These are phyloP conservation scores for Pollachius pollachius DNA, from an alignment of 2,113 vertebrate genomes.

Conservation along the genomic window DNA sequence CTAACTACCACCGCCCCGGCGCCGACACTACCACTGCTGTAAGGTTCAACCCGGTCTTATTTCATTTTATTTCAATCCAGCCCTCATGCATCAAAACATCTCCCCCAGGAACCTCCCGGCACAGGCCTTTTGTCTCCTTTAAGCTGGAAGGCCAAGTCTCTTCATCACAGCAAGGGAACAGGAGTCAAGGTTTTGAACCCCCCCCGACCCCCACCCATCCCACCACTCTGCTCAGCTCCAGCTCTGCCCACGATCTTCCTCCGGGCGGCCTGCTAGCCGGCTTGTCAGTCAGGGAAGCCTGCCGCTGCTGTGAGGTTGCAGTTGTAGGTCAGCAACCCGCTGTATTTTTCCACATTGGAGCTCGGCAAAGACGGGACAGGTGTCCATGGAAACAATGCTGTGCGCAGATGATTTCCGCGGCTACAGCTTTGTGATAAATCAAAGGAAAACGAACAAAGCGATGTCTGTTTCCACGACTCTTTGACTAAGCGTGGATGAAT, in stretches of 20 bases:
- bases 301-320: conserved; percentile 57
- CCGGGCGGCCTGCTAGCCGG: conserved; percentile 50
- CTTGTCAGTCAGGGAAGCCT: conserved; percentile 64
- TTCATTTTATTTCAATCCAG: conserved; percentile 64
- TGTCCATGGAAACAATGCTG: conserved; percentile 72
- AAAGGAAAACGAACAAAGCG: background rate
- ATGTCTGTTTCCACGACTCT: conserved; percentile 23
- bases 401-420: conserved; percentile 56
- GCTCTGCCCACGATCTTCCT: conserved; percentile 55
- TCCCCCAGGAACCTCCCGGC: conserved; percentile 64
- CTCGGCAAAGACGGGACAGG: conserved; percentile 65
- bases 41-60: conserved; percentile 49
- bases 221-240: conserved; percentile 11
- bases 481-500: background rate
- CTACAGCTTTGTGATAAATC: conserved; percentile 46
- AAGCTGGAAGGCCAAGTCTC: conserved; percentile 70
- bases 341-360: conserved; percentile 57
- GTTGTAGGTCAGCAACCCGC: conserved; percentile 61
- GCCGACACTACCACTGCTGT: background rate
- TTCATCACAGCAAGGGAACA: conserved; percentile 66
- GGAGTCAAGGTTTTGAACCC: conserved; percentile 73
- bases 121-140: conserved; percentile 59
- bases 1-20: conserved; percentile 43
- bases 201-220: conserved; percentile 20
- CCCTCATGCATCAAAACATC: conserved; percentile 71